Base-by-base conservation (phyloP, 2,888 invertebrate species). In the Dasypogon diadema region DNA sequence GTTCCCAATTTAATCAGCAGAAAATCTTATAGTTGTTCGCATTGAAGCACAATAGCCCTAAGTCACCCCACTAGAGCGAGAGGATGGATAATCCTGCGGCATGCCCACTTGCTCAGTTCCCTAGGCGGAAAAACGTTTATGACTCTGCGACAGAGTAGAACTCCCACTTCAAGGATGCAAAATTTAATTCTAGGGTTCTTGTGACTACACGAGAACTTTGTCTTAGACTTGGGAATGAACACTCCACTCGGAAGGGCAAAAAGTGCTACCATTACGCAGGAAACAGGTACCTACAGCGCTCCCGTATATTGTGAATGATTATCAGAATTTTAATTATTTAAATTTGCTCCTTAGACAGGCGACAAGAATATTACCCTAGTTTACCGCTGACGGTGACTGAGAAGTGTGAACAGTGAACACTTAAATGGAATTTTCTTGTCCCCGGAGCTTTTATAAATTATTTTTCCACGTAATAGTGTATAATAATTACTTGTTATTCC, bases 271-370 rank as follows among this genome's bases (percentile, higher is more conserved):
- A 37, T 37, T 6, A 1, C 5, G 10, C 34, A 30, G 6, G 6
- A 1, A 30, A 30, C 34, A 30, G 34, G 34, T 30, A 30, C 51
- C 12, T 63, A 26, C 24, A 21, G 8, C 18, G 4, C 16, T 22
- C 16, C 6, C 34, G 51, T 21, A 18, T 54, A 51, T 30, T 70
- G 42, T 70, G 54, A 54, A 54, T 54, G 70, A 70, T 70, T 51
- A 70, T 70, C 70, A 70, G 54, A 30, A 54, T 54, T 70, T 70
- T 70, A 70, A 70, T 70, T 70, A 70, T 70, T 70, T 54, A 70
- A 70, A 70, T 70, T 70, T 70, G 54, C 24, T 70, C 54, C 54
- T 70, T 65, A 46, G 16, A 51, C 6, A 6, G 51, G 51, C 51
- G 14, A 18, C 6, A 21, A 6, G n/a, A n/a, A 51, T 0, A 0